Conservation (phyloP, 2,113 vertebrate genomes). For the Phocoena phocoena region DNA sequence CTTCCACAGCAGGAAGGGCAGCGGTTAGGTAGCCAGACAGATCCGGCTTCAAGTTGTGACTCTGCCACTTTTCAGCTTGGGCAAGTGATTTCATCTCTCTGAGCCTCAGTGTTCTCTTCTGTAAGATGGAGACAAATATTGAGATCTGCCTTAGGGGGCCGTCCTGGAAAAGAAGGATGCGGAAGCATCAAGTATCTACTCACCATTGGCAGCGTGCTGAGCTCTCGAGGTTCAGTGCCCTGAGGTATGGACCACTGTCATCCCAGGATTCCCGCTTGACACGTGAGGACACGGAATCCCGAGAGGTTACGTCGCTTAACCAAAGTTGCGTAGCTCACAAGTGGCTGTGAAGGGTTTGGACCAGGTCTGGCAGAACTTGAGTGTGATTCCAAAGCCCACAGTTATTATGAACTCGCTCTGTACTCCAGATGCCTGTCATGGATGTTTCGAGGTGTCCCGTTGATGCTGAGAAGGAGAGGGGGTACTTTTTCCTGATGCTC, state of each 20-base stretch:
- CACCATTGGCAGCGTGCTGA: background rate
- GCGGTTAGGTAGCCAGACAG: background rate
- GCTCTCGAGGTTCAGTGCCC: too few species aligned
- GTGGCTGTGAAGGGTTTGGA: background rate
- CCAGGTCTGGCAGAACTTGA: background rate
- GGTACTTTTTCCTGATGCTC: background rate
- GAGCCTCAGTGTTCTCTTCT: background rate
- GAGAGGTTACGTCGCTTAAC: background rate
- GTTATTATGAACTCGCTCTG: background rate
- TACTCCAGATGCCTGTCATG: too few species aligned
- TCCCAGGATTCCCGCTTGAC: too few species aligned
- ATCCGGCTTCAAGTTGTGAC: background rate
- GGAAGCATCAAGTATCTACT: too few species aligned
- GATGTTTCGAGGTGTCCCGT: background rate
- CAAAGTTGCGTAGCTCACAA: background rate
- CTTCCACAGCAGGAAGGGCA: background rate
- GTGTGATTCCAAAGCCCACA: background rate
- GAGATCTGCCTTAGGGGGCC: background rate
- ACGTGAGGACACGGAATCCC: background rate
- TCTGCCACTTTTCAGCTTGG: background rate
- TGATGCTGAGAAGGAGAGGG: background rate
- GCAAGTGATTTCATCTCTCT: background rate
- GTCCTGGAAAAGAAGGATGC: background rate
- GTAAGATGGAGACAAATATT: background rate
- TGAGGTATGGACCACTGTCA: too few species aligned